Conservation (phyloP, 2,113 vertebrate genomes). For the Pangasianodon hypophthalmus region DNA sequence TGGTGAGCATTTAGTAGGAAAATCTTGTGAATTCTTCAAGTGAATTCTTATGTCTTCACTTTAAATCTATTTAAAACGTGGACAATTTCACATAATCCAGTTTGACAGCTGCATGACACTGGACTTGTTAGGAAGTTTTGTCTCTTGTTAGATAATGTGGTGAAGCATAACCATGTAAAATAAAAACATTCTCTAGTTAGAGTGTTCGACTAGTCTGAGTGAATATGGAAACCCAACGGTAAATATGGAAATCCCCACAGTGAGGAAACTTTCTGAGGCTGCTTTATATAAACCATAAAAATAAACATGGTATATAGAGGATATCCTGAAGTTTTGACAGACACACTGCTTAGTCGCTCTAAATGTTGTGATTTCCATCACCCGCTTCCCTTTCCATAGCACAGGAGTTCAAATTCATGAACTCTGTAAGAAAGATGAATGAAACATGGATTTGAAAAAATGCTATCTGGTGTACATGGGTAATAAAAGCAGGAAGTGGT, state of each 20-base stretch:
- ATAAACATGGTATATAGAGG: slow-evolving; percentile 20
- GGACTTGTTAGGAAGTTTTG: background rate
- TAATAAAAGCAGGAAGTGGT: background rate
- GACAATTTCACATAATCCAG: background rate
- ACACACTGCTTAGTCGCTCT: background rate
- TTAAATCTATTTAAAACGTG: background rate
- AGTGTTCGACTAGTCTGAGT: background rate
- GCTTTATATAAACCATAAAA: slow-evolving; percentile 30
- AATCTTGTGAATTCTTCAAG: background rate
- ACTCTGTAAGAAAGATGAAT: background rate
- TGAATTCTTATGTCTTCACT: background rate
- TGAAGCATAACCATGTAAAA: background rate
- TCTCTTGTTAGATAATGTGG: background rate
- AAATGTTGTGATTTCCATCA: slow-evolving; percentile 32
- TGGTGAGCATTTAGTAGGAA: background rate
- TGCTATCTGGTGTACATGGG: background rate
- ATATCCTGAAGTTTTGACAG: slow-evolving; percentile 17
- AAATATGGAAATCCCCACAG: slow-evolving; percentile 29
- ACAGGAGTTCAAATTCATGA: background rate
- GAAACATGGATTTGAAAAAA: background rate
- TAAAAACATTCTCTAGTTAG: background rate
- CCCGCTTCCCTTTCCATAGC: background rate
- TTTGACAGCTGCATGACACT: background rate
- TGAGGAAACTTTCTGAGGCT: background rate
- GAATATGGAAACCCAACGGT: background rate